phyloP scores from a whole-genome alignment of 2,797 vertebrate genomes.

The Cephalopachus bancanus region DNA sequence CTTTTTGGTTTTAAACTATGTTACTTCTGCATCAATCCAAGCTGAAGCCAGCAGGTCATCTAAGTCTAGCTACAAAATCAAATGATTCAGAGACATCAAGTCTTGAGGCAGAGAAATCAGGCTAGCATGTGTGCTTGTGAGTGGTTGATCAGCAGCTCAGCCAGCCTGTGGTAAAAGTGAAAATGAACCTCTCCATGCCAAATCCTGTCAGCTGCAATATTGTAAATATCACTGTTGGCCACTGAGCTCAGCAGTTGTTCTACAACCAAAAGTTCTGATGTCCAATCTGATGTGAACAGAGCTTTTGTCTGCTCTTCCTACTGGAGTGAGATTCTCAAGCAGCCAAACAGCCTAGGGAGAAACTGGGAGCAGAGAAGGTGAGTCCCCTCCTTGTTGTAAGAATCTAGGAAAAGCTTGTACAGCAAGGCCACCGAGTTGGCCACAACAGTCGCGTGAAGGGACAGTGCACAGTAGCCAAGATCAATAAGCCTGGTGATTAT shows the following conservation, averaged over 20 bases:
- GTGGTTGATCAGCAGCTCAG: slow-evolving; percentile 90
- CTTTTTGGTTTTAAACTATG: slow-evolving; percentile 90
- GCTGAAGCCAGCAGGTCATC: slow-evolving; percentile 93
- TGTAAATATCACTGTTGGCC: slow-evolving; percentile 93
- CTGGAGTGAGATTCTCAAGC: slow-evolving; percentile 88
- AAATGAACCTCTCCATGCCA: slow-evolving; percentile 93
- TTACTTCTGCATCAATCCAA: slow-evolving; percentile 93
- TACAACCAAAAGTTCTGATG: slow-evolving; percentile 91
- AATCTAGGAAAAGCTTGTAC: slow-evolving; percentile 94
- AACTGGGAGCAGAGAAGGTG: slow-evolving; percentile 94
- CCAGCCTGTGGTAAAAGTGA: slow-evolving; percentile 93
- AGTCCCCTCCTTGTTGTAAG: slow-evolving; percentile 91
- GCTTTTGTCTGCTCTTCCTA: slow-evolving; percentile 23
- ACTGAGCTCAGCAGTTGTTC: slow-evolving; percentile 93
- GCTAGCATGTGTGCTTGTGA: slow-evolving; percentile 91
- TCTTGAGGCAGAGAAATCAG: slow-evolving; percentile 96
- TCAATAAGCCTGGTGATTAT: slow-evolving; percentile 89
- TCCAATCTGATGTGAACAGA: slow-evolving; percentile 89
- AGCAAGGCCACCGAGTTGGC: slow-evolving; percentile 91
- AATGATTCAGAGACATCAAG: slow-evolving; percentile 94
- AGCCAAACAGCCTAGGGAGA: slow-evolving; percentile 90
- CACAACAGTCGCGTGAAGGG: slow-evolving; percentile 89
- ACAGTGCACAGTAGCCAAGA: slow-evolving; percentile 85
- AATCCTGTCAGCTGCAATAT: slow-evolving; percentile 95
- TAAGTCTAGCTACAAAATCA: slow-evolving; percentile 96